Base-by-base conservation (phyloP, 2,113 vertebrate species). In the Lasiurus borealis region DNA sequence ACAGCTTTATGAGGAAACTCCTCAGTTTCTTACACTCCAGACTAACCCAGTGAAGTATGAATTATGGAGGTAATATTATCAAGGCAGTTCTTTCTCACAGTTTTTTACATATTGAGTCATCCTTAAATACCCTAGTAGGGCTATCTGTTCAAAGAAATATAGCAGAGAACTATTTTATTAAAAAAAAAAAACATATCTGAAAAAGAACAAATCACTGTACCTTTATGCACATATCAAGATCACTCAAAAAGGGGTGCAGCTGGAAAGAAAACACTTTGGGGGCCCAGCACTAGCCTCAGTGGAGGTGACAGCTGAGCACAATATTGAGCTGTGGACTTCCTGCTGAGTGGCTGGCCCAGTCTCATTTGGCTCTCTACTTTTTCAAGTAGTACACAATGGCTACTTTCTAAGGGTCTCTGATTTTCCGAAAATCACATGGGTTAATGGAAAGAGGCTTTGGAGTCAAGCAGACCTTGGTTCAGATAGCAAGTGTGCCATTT, bases 121-220 rank as follows among this genome's bases (percentile, higher is more conserved):
- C 59, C 40, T 88, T 82, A 76, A 89, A 81, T 86, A 76, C 34
- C 50, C 29, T 71, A 69, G 18, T 68, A 85, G 15, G 23, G 23
- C 50, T 96, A n/a, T 89, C 36, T 81, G 34, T 86, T 76, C 59
- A 82, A 90, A 93, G 68, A 27, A 82, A 82, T 82, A 92, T 71
- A 75, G 54, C 19, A 23, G 18, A 87, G 82, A 87, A 40, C 25
- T 57, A 73, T 59, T 85, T 96, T 91, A 81, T 80, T 36, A 23
- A 71, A 48, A 90, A 85, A 69, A 46, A 83, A 50, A 66, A 54
- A 7, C 5, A 76, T 90, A 73, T 94, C 57, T 92, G 48, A 75
- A 62, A 88, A 57, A 50, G 21, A 2, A 88, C 66, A 81, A 69
- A 88, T 89, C 59, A 82, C 46, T 92, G 15, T 2, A 66, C 15